Percentiles rank a stretch among this genome's conserved stretches.
These are phyloP conservation scores for Harpagoxenus sublaevis DNA, from an alignment of 2,888 invertebrate genomes.

Conservation along the genomic window DNA sequence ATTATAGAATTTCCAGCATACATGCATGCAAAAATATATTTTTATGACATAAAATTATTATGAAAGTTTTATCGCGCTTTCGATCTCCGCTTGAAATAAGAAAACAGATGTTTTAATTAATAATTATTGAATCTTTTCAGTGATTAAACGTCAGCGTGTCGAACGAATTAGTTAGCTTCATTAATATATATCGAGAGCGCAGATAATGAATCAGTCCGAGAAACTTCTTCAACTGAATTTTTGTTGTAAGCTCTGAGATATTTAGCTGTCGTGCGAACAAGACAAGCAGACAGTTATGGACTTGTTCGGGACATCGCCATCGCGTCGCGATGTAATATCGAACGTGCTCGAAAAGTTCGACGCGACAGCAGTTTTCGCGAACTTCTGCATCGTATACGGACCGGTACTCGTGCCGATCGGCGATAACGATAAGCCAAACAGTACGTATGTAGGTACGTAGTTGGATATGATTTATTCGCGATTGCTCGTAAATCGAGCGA, in stretches of 20 bases:
- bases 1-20: not conserved
- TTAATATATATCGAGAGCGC: not conserved
- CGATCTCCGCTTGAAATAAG: not conserved
- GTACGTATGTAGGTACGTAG: constrained; percentile 1
- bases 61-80: not conserved
- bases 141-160: not conserved
- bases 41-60: not conserved
- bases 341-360: constrained; percentile 42
- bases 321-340: constrained; percentile 31
- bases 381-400: constrained; percentile 21
- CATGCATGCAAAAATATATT: not conserved
- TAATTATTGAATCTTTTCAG: not conserved
- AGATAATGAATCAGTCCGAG: not conserved
- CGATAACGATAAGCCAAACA: constrained; percentile 62
- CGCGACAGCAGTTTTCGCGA: constrained; percentile 36
- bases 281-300: constrained; percentile 24
- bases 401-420: constrained; percentile 48
- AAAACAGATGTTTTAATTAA: not conserved
- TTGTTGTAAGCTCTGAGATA: constrained; percentile 13
- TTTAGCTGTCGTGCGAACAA: constrained; percentile 25
- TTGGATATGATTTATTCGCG: constrained; percentile 65
- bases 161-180: not conserved
- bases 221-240: constrained; percentile 3
- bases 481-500: constrained; percentile 61
- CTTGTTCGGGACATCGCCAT: constrained; percentile 16